A percentile compares a stretch with the other conserved stretches of the same genome.
Evolutionary conservation across 64 coral and sea anemone species (phyloP).

Genomic region (Exaiptasia diaphana): DNA sequence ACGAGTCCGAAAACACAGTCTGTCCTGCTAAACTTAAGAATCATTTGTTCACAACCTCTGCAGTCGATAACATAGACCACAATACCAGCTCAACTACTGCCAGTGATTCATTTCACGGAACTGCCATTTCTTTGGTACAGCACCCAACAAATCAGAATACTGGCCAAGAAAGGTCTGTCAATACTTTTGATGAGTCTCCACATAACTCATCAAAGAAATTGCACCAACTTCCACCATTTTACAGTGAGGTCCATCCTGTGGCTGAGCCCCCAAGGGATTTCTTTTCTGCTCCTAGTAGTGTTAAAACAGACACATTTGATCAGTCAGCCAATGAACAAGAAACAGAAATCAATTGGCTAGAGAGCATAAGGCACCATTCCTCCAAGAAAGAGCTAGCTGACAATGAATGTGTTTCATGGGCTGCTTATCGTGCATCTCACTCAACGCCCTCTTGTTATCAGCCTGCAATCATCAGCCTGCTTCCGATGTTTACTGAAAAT

Average conservation of each 20-base stretch:
- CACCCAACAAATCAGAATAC: slow-evolving; percentile 19
- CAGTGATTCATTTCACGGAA: slow-evolving; percentile 46
- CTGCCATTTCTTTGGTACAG: slow-evolving; percentile 60
- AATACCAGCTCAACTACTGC: slow-evolving; percentile 52
- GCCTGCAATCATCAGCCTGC: slow-evolving; percentile 38
- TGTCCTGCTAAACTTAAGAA: slow-evolving; percentile 38
- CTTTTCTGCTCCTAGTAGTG: neutral
- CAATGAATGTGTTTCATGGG: slow-evolving; percentile 65
- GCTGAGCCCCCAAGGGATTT: slow-evolving; percentile 33
- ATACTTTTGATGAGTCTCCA: slow-evolving; percentile 17
- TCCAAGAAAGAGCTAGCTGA: slow-evolving; percentile 24
- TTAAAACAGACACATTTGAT: too few relatives aligned
- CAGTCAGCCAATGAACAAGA: too few relatives aligned
- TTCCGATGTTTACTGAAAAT: slow-evolving; percentile 47
- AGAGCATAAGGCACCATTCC: neutral
- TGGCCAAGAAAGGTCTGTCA: neutral
- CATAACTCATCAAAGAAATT: slow-evolving; percentile 23
- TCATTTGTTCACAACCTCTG: slow-evolving; percentile 39
- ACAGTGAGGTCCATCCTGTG: slow-evolving; percentile 30
- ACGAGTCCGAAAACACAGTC: slow-evolving; percentile 30
- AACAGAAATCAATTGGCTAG: slow-evolving; percentile 56
- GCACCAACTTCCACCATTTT: slow-evolving; percentile 36
- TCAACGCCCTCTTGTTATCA: slow-evolving; percentile 4
- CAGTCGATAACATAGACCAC: slow-evolving; percentile 59
- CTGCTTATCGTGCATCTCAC: slow-evolving; percentile 43